phyloP scores from a whole-genome alignment of 2,113 vertebrate species.

The Vombatus ursinus region DNA sequence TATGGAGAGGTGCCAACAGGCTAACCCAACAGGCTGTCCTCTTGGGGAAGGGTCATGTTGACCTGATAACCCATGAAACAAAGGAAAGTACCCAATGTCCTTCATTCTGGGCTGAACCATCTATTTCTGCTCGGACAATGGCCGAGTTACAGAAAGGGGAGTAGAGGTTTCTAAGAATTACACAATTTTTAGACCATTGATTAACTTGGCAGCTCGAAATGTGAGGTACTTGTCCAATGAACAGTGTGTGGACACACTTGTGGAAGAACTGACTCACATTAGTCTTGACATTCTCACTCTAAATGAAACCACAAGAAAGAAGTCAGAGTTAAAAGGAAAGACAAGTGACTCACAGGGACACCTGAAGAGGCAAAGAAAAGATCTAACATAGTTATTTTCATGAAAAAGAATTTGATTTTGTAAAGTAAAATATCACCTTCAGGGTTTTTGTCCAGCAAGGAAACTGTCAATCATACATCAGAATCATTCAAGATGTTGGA shows the following conservation, averaged over 20 bases:
- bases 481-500: not conserved
- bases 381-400: not conserved
- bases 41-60: not conserved
- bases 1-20: too few relatives aligned
- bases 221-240: not conserved
- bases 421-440: not conserved
- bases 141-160: not conserved
- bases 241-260: not conserved
- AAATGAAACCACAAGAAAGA: not conserved
- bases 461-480: not conserved
- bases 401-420: not conserved
- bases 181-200: not conserved
- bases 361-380: not conserved
- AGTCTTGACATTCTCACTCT: not conserved
- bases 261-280: not conserved
- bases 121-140: not conserved
- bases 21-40: not conserved
- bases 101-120: not conserved
- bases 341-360: not conserved
- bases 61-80: not conserved
- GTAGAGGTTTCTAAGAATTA: not conserved
- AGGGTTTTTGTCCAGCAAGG: not conserved
- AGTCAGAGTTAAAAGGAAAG: not conserved
- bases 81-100: not conserved
- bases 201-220: not conserved